Conservation (phyloP, 2,888 invertebrate species). For the Plagiodera versicolora region DNA sequence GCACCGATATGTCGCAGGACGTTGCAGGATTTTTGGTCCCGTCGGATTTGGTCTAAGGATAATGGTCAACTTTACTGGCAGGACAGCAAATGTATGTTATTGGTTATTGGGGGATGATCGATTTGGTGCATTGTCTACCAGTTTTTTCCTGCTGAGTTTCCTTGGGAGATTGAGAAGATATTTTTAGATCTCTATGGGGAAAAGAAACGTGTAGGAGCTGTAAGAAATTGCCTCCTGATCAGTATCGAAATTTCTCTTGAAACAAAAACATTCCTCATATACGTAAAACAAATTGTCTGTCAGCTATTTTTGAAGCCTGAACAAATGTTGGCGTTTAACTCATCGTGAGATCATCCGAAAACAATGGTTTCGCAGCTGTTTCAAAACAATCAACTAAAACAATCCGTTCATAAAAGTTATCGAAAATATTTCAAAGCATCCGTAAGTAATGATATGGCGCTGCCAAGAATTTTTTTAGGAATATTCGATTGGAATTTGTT, state of each 20-base stretch:
- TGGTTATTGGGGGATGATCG: not conserved
- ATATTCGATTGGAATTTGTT: slow-evolving; percentile 28
- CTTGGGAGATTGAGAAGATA: not conserved
- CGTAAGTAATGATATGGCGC: slow-evolving; percentile 23
- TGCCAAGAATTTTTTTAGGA: slow-evolving; percentile 33
- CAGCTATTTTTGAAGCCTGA: not conserved
- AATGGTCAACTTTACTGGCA: slow-evolving; percentile 3
- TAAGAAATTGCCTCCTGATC: not conserved
- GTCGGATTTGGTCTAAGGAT: slow-evolving; percentile 4
- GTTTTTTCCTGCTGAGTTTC: too few relatives aligned
- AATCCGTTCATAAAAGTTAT: not conserved
- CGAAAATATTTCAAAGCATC: slow-evolving; percentile 16
- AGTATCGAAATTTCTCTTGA: too few relatives aligned
- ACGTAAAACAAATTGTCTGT: too few relatives aligned
- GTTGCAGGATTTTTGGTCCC: slow-evolving; percentile 11
- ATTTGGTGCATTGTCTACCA: not conserved
- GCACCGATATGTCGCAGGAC: slow-evolving; percentile 33
- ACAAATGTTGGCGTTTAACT: not conserved
- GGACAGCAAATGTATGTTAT: not conserved
- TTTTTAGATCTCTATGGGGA: not conserved
- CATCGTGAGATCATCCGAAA: not conserved
- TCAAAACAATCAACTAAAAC: not conserved
- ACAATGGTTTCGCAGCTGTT: too few relatives aligned
- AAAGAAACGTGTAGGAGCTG: too few relatives aligned
- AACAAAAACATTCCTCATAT: too few relatives aligned